A percentile compares a stretch with the other conserved stretches of the same genome.
Evolutionary conservation across 2,797 vertebrate genomes (phyloP).

Genomic region (Geotrypetes seraphini): DNA sequence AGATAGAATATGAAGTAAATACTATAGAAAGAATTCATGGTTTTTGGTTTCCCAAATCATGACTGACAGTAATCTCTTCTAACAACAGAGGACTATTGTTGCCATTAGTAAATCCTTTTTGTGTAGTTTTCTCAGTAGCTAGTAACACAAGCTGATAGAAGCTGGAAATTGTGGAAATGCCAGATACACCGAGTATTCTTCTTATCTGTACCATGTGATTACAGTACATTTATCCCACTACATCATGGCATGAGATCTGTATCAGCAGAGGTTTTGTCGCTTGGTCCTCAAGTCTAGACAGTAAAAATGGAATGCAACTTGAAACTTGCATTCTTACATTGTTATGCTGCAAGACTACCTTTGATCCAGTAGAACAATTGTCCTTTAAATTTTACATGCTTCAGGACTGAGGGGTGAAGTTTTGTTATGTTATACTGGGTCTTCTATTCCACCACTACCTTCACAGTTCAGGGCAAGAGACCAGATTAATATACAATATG

Average conservation of each 20-base stretch:
- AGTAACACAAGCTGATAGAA: conserved; percentile 42
- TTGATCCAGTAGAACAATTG: too few relatives aligned
- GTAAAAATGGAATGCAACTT: too few relatives aligned
- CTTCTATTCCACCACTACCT: too few relatives aligned
- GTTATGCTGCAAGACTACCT: too few relatives aligned
- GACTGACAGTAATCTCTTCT: conserved; percentile 50
- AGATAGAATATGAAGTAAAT: conserved; percentile 57
- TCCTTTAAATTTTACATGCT: too few relatives aligned
- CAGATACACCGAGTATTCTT: neutral
- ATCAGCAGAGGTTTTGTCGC: neutral
- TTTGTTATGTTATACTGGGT: too few relatives aligned
- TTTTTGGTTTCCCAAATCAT: conserved; percentile 36
- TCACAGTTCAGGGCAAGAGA: too few relatives aligned
- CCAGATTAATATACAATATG: too few relatives aligned
- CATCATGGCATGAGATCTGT: neutral
- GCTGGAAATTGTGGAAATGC: conserved; percentile 34
- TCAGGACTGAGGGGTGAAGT: too few relatives aligned
- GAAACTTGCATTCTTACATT: too few relatives aligned
- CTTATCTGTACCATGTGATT: too few relatives aligned
- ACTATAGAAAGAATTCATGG: conserved; percentile 37
- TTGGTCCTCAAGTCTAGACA: too few relatives aligned
- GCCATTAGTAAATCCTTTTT: conserved; percentile 48
- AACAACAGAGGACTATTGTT: conserved; percentile 50
- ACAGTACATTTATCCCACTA: neutral
- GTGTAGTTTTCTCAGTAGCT: conserved; percentile 26